These are phyloP conservation scores for Sylvietta virens DNA, from an alignment of 2,113 vertebrate genomes.

Conservation along the genomic window DNA sequence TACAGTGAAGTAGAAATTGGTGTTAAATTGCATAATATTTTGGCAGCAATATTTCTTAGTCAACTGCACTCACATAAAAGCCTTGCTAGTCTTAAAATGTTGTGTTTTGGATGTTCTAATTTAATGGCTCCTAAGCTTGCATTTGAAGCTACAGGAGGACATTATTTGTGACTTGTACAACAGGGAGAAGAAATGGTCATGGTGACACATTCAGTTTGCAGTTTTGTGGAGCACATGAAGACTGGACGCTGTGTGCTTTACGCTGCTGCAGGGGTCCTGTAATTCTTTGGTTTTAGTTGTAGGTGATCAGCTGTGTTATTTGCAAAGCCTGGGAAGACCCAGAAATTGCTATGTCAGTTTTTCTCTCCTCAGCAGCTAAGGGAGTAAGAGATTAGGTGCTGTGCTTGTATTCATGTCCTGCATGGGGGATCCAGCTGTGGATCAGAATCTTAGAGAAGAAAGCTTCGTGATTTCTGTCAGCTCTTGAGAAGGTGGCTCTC, in stretches of 20 bases:
- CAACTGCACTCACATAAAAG: background rate
- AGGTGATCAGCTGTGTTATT: background rate
- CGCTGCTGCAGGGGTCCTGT: background rate
- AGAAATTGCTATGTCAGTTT: background rate
- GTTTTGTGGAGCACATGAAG: background rate
- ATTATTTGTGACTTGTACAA: background rate
- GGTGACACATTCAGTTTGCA: accelerated
- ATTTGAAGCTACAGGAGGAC: background rate
- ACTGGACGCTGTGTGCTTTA: background rate
- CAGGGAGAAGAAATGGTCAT: background rate
- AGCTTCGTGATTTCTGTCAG: background rate
- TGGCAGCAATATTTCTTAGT: background rate
- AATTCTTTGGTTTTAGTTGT: background rate
- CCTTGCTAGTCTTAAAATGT: background rate
- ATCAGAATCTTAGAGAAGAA: background rate
- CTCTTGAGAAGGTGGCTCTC: background rate
- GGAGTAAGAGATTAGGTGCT: background rate
- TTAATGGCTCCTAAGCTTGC: background rate
- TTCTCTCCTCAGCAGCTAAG: background rate
- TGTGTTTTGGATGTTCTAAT: background rate
- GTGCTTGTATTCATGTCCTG: background rate
- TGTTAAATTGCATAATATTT: background rate
- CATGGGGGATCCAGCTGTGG: background rate
- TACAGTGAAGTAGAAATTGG: background rate
- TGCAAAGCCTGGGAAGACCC: background rate